phyloP scores from a whole-genome alignment of 1,140 invertebrate genomes.

The Drosophila aff. region DNA sequence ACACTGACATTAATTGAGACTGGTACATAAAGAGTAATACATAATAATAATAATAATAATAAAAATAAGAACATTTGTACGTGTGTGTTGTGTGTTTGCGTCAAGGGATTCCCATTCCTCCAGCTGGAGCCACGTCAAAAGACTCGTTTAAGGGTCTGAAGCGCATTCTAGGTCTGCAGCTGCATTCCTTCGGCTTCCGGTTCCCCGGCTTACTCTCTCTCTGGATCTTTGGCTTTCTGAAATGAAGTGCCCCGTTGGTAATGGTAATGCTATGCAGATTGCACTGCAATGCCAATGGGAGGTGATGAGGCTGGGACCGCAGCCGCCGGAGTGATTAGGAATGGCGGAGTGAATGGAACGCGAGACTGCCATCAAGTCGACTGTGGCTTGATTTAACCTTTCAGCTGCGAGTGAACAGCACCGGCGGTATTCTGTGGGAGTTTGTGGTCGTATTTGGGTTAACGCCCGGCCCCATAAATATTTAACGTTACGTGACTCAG shows the following conservation, averaged over 20 bases:
- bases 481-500: slow-evolving; percentile 50
- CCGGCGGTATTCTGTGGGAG: slow-evolving; percentile 4
- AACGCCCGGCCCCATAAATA: slow-evolving; percentile 43
- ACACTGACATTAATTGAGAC: slow-evolving; percentile 79
- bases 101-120: neutral
- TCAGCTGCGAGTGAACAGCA: slow-evolving; percentile 30
- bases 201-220: neutral
- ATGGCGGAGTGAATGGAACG: slow-evolving; percentile 35
- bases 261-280: slow-evolving; percentile 47
- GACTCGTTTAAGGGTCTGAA: slow-evolving; percentile 3
- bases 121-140: slow-evolving; percentile 19
- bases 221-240: neutral
- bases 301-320: slow-evolving; percentile 37
- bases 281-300: slow-evolving; percentile 28
- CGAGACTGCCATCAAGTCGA: slow-evolving; percentile 45
- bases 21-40: slow-evolving; percentile 77
- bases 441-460: slow-evolving; percentile 36
- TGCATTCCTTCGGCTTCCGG: slow-evolving; percentile 27
- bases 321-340: slow-evolving; percentile 46
- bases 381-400: slow-evolving; percentile 54
- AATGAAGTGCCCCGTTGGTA: slow-evolving; percentile 18
- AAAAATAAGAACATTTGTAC: slow-evolving; percentile 31
- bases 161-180: slow-evolving; percentile 26
- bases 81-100: slow-evolving; percentile 26
- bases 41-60: slow-evolving; percentile 79